These are phyloP conservation scores for Andrena dorsata DNA, from an alignment of 2,888 invertebrate genomes.

Conservation along the genomic window DNA sequence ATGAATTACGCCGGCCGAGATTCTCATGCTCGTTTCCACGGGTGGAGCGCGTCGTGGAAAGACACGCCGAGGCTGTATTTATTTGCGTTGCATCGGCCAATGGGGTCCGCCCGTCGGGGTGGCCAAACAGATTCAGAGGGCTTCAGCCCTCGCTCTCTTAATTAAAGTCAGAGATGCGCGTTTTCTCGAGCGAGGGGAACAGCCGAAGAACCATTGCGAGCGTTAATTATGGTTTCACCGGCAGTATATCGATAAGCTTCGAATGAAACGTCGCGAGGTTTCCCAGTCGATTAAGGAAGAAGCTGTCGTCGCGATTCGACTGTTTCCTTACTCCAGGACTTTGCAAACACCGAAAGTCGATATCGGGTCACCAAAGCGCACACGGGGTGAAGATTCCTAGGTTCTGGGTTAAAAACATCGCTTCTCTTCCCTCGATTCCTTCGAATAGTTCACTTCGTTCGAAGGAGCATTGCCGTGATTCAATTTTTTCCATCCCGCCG, in stretches of 20 bases:
- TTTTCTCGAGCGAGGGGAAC: not conserved
- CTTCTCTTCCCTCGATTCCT: not conserved
- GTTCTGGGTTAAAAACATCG: not conserved
- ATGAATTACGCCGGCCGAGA: slow-evolving; percentile 53
- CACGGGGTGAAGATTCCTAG: not conserved
- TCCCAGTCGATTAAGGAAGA: slow-evolving; percentile 7
- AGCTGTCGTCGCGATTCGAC: not conserved
- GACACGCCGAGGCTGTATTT: slow-evolving; percentile 35
- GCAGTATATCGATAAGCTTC: slow-evolving; percentile 7
- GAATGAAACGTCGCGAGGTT: not conserved
- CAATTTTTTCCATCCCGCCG: not conserved
- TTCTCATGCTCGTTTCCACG: slow-evolving; percentile 50
- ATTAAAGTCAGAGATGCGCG: slow-evolving; percentile 28
- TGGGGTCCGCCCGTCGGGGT: slow-evolving; percentile 20
- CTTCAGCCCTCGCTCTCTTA: slow-evolving; percentile 34
- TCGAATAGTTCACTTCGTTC: not conserved
- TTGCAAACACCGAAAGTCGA: slow-evolving; percentile 58
- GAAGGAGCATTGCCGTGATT: not conserved
- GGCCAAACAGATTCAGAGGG: slow-evolving; percentile 44
- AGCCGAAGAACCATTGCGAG: no score
- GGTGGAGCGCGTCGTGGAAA: slow-evolving; percentile 4
- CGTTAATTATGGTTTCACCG: slow-evolving; percentile 14
- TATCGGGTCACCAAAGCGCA: slow-evolving; percentile 48
- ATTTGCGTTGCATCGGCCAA: slow-evolving; percentile 40
- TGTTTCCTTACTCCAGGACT: slow-evolving; percentile 45